Evolutionary conservation across 2,888 invertebrate genomes (phyloP), one percentile per base, ranked within the genome.

Genomic region (Leucoptera coffeella): DNA sequence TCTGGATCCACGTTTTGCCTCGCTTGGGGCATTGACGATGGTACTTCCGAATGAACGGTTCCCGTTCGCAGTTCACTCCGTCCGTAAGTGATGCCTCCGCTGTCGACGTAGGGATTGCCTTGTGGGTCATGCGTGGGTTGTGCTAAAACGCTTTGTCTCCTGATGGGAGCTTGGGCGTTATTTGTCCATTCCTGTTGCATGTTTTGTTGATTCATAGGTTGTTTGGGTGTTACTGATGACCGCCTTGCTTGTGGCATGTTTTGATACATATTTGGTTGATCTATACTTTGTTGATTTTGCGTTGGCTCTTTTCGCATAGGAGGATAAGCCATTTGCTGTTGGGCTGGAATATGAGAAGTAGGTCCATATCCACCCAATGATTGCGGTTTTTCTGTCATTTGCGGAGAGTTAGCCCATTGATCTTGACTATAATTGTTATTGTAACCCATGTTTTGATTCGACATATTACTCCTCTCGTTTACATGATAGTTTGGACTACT

Each of bases 111-210:
- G 3, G 42, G 33, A 31, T 45, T 50, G 10, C 51, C 52, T 38
- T 54, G 64, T 4, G 50, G 34, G 23, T 57, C 55, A 21, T 43
- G 46, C 20, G 43, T 45, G 4, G 67, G 62, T 36, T 67, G 65
- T 22, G 49, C 62, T 11, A 67, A 45, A 17, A 69, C 42, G 34
- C 67, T 69, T 37, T 58, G 60, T 37, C 67, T 46, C 37, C 67
- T 42, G 2, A 42, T 35, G 22, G 53, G 40, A 28, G 47, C 49
- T 35, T 60, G 55, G 12, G 52, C 23, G 13, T 46, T 34, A 29
- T 39, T n/a, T n/a, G n/a, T 55, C 62, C 64, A 61, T 31, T 65
- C 62, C 38, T 59, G 61, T 14, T 45, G 47, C 22, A 43, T 35
- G 3, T 54, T 43, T 36, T 48, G 47, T 39, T 61, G 64, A 38